Evolutionary conservation across 2,797 vertebrate genomes (phyloP).

Genomic region (Scyliorhinus canicula): DNA sequence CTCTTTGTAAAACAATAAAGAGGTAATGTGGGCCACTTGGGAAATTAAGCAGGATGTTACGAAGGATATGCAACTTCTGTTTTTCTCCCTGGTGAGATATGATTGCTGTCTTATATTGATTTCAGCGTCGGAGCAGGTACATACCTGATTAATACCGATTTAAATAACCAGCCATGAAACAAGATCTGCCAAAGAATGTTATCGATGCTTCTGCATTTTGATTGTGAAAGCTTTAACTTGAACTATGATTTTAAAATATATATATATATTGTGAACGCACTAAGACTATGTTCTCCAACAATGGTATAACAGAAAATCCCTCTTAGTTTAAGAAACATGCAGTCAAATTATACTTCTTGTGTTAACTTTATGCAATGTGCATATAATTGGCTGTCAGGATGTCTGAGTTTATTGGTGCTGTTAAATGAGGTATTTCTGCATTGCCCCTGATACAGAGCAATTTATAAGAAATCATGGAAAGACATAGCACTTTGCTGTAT

Average conservation of each 20-base stretch:
- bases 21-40: slow-evolving; percentile 15
- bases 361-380: neutral
- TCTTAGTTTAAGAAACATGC: neutral
- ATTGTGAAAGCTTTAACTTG: too few relatives aligned
- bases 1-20: slow-evolving; percentile 22
- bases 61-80: neutral
- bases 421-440: neutral
- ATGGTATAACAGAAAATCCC: neutral
- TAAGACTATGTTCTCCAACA: neutral
- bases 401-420: neutral
- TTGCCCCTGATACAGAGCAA: neutral
- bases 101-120: neutral
- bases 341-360: neutral
- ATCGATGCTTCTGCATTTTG: neutral
- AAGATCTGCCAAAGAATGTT: neutral
- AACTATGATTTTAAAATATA: neutral
- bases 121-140: neutral
- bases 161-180: neutral
- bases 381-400: neutral
- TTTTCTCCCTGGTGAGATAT: slow-evolving; percentile 15
- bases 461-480: neutral
- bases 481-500: neutral
- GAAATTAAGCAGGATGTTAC: slow-evolving; percentile 29
- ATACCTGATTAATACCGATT: neutral
- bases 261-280: too few relatives aligned